Percentiles rank a stretch among this genome's conserved stretches.
These are phyloP conservation scores for Crypturellus undulatus DNA, from an alignment of 2,113 vertebrate genomes.

Conservation along the genomic window DNA sequence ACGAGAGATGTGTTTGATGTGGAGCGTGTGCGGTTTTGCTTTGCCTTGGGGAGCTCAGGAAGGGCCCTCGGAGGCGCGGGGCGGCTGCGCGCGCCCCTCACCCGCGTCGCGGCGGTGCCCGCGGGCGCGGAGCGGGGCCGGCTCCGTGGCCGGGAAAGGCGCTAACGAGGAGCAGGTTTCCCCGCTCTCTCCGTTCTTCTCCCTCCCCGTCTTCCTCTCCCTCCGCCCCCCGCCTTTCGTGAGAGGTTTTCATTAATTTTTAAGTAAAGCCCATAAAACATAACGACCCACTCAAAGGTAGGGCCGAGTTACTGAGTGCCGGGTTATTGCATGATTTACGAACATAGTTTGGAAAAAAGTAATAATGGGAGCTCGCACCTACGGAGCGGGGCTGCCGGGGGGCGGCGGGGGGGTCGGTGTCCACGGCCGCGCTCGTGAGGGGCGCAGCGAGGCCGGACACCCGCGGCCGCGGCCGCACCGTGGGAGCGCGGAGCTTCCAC, in stretches of 20 bases:
- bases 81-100: not conserved
- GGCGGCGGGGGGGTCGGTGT: not conserved
- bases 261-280: conserved; percentile 68
- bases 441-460: not conserved
- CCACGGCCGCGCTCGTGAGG: not conserved
- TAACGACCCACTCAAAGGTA: conserved; percentile 71
- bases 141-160: not conserved
- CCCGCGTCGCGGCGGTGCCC: not conserved
- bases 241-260: conserved; percentile 75
- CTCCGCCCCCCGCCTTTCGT: conserved; percentile 30
- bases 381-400: not conserved
- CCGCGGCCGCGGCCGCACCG: not conserved
- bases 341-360: conserved; percentile 73
- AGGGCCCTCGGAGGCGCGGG: no score
- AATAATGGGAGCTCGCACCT: conserved; percentile 56
- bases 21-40: not conserved
- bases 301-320: conserved; percentile 56
- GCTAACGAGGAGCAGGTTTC: conserved; percentile 63
- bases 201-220: not conserved
- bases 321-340: conserved; percentile 68
- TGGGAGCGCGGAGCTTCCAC: not conserved
- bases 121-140: not conserved
- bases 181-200: not conserved
- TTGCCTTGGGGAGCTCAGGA: not conserved
- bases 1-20: no score